These are phyloP conservation scores for Amorpha juglandis DNA, from an alignment of 2,888 invertebrate genomes.

Conservation along the genomic window DNA sequence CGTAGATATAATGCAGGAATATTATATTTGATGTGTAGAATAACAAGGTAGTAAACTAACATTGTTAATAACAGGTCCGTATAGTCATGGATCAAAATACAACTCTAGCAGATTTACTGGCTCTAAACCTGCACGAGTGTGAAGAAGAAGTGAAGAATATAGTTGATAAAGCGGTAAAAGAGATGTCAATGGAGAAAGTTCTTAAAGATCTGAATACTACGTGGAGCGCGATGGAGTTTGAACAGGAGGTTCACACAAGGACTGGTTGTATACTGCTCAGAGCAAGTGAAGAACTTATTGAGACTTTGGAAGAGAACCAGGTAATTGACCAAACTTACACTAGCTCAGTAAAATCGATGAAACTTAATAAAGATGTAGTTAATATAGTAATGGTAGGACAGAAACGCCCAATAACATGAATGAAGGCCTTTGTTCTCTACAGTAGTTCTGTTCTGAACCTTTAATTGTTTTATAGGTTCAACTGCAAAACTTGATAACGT, in stretches of 20 bases:
- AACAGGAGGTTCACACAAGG: conserved; percentile 93
- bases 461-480: conserved; percentile 86
- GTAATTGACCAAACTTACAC: conserved; percentile 62
- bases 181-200: conserved; percentile 99
- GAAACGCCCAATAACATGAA: too few species aligned
- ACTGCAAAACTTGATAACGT: conserved; percentile 97
- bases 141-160: conserved; percentile 99
- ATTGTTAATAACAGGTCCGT: conserved; percentile 86
- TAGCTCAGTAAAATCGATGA: not conserved
- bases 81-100: conserved; percentile 97
- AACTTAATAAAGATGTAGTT: not conserved
- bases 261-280: conserved; percentile 94
- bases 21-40: not conserved
- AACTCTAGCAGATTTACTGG: conserved; percentile 95
- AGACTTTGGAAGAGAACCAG: conserved; percentile 99
- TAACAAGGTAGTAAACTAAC: not conserved
- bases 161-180: conserved; percentile 98
- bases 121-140: conserved; percentile 96
- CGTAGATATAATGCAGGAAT: too few species aligned
- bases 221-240: conserved; percentile 97
- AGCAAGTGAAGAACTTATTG: conserved; percentile 97
- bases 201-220: conserved; percentile 94
- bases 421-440: too few species aligned
- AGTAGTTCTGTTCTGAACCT: too few species aligned
- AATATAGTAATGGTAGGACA: too few species aligned